Conservation (phyloP, 1,140 invertebrate species). For the Listronotus oregonensis region DNA sequence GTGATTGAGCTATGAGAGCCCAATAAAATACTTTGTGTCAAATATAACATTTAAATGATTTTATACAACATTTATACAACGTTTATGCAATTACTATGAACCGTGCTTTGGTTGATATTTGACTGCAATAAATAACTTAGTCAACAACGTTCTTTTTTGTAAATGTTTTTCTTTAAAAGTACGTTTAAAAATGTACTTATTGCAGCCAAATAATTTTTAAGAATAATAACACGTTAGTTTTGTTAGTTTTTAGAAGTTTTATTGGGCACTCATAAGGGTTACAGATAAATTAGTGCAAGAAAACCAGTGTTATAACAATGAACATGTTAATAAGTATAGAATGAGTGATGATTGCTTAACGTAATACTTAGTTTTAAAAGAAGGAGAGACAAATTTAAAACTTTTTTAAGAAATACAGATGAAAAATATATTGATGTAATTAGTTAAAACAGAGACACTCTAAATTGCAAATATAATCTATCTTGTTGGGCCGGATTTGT, state of each 20-base stretch:
- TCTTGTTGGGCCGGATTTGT: too few species aligned
- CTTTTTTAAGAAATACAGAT: not conserved
- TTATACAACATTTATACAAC: conserved; percentile 1
- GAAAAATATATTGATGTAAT: too few species aligned
- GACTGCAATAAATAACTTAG: conserved; percentile 28
- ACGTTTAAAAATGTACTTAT: conserved; percentile 11
- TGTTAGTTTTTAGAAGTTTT: conserved; percentile 60
- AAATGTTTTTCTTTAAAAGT: conserved; percentile 4
- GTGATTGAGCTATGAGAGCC: conserved; percentile 52
- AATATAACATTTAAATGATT: not conserved
- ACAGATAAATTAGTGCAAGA: conserved; percentile 51
- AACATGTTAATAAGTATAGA: conserved; percentile 17
- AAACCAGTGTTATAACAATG: conserved; percentile 49
- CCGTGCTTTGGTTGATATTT: conserved; percentile 53
- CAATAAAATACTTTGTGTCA: conserved; percentile 45
- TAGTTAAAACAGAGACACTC: too few species aligned
- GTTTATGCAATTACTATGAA: conserved; percentile 43
- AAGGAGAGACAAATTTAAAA: not conserved
- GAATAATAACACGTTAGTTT: conserved; percentile 50
- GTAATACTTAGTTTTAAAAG: conserved; percentile 15
- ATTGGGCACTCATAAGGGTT: conserved; percentile 61
- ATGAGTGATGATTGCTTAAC: conserved; percentile 11
- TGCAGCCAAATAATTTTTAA: conserved; percentile 29
- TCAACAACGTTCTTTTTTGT: not conserved
- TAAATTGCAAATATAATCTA: too few species aligned